Conservation (phyloP, 1,140 invertebrate species). For the Globodera rostochiensis region DNA sequence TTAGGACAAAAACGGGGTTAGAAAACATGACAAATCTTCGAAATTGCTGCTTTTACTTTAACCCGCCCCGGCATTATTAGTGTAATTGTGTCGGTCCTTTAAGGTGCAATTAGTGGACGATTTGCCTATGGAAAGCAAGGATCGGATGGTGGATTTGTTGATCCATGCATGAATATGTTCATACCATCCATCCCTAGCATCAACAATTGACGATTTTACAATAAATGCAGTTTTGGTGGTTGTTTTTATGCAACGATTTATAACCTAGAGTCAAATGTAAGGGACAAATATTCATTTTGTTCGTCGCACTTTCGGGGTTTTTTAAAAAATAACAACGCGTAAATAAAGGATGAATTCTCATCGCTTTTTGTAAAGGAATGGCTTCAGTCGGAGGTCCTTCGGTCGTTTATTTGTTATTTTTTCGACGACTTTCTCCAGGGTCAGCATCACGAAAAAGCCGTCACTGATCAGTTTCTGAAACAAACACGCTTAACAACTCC, state of each 20-base stretch:
- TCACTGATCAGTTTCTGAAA: constrained; percentile 73
- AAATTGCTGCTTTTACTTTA: too few species aligned
- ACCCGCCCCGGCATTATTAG: too few species aligned
- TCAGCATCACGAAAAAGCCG: constrained; percentile 78
- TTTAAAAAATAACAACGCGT: constrained; percentile 9
- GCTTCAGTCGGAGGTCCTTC: constrained; percentile 74
- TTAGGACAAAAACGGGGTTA: constrained; percentile 31
- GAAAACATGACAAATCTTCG: neutral
- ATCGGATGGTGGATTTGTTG: constrained; percentile 12
- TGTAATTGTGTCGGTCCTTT: neutral
- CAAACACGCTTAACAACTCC: constrained; percentile 14
- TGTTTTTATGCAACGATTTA: too few species aligned
- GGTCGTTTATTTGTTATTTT: constrained; percentile 70
- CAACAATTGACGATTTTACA: too few species aligned
- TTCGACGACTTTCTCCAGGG: constrained; percentile 76
- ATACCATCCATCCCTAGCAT: too few species aligned
- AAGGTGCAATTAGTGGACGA: constrained; percentile 26
- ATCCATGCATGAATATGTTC: neutral
- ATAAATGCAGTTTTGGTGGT: too few species aligned
- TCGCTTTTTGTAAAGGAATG: constrained; percentile 86
- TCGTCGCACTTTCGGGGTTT: too few species aligned
- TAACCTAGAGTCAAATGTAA: too few species aligned
- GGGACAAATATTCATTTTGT: too few species aligned
- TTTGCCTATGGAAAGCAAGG: constrained; percentile 37
- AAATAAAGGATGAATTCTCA: constrained; percentile 6